Conservation (phyloP, 2,888 invertebrate genomes). For the Acleris laterana region DNA sequence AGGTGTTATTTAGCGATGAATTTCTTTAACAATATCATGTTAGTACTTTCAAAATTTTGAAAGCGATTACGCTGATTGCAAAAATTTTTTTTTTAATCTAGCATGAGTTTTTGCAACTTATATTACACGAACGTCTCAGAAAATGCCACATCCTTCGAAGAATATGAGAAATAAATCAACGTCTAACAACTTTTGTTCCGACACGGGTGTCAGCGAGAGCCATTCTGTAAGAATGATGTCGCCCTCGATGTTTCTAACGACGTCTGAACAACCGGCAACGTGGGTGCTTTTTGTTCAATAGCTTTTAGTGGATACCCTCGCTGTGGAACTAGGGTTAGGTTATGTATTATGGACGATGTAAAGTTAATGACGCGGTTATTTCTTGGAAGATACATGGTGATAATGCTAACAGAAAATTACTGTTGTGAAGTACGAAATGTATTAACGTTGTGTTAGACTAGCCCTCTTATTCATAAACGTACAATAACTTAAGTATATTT, state of each 20-base stretch:
- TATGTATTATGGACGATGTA: slow-evolving; percentile 1
- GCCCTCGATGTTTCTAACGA: slow-evolving; percentile 33
- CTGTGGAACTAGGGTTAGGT: slow-evolving; percentile 1
- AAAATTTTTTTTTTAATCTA: neutral
- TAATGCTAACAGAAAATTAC: neutral
- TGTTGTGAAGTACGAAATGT: too few species aligned
- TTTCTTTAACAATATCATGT: neutral
- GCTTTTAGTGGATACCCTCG: slow-evolving; percentile 20
- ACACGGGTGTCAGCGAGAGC: slow-evolving; percentile 30
- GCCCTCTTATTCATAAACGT: too few species aligned
- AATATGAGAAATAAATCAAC: slow-evolving; percentile 32
- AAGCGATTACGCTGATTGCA: neutral
- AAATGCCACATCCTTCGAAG: slow-evolving; percentile 14
- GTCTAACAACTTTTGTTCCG: slow-evolving; percentile 35
- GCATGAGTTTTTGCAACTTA: slow-evolving; percentile 1
- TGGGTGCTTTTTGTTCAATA: slow-evolving; percentile 32
- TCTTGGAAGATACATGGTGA: neutral
- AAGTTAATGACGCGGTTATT: slow-evolving; percentile 15
- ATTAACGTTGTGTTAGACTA: too few species aligned
- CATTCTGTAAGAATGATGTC: slow-evolving; percentile 35
- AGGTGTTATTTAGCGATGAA: neutral
- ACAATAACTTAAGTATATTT: too few species aligned
- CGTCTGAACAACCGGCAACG: slow-evolving; percentile 23
- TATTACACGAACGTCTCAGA: slow-evolving; percentile 1
- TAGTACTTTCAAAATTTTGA: too few species aligned